Conservation (phyloP, 2,888 invertebrate genomes). For the Temnothorax rugatulus region DNA sequence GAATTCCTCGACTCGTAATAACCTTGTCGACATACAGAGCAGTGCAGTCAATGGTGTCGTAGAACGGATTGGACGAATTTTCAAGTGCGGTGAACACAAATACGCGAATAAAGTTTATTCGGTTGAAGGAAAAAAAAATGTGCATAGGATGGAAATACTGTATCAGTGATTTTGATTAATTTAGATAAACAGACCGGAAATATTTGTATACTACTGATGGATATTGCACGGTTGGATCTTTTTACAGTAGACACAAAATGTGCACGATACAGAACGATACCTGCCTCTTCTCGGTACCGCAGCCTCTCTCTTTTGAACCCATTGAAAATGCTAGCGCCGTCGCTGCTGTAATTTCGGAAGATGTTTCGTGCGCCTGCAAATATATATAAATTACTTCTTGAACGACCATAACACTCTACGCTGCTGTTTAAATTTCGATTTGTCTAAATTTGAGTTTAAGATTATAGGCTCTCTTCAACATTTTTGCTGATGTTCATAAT, state of each 20-base stretch:
- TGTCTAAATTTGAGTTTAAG: background rate
- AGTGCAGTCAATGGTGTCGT: conserved; percentile 23
- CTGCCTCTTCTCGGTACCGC: conserved; percentile 50
- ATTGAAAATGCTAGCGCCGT: background rate
- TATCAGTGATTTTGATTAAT: conserved; percentile 9
- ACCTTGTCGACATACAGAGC: conserved; percentile 26
- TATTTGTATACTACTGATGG: background rate
- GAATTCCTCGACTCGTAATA: conserved; percentile 46
- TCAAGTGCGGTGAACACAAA: conserved; percentile 8
- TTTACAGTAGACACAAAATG: background rate
- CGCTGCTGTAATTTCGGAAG: background rate
- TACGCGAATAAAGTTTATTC: background rate
- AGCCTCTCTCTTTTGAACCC: conserved; percentile 8
- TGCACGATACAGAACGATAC: conserved; percentile 12
- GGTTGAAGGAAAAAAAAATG: conserved; percentile 14
- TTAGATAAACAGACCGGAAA: background rate
- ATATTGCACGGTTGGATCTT: background rate
- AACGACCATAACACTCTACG: background rate
- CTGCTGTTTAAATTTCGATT: background rate
- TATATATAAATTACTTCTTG: background rate
- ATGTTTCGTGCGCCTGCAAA: background rate
- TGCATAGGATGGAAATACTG: background rate
- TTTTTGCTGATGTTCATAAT: background rate
- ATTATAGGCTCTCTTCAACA: background rate
- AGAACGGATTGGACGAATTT: conserved; percentile 30